Evolutionary conservation across 2,113 vertebrate species (phyloP).

Genomic region (Podiceps cristatus): DNA sequence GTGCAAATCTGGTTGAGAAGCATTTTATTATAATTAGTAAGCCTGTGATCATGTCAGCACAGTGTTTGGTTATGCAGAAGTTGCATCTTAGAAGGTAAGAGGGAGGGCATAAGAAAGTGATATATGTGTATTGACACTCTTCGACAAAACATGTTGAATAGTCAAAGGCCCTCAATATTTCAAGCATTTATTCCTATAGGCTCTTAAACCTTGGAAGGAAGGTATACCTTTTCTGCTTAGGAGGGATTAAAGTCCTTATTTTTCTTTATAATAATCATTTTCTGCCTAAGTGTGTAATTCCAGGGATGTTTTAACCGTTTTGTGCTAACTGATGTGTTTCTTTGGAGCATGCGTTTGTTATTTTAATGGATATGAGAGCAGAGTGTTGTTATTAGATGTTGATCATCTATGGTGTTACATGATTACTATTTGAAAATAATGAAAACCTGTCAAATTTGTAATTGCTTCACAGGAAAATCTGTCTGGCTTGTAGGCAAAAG

Average conservation of each 20-base stretch:
- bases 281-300: not conserved
- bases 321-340: not conserved
- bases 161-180: not conserved
- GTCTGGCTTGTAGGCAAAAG: not conserved
- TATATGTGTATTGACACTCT: not conserved
- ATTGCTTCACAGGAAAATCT: conserved; percentile 3
- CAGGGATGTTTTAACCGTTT: not conserved
- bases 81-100: not conserved
- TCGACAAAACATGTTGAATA: not conserved
- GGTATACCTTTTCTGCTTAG: not conserved
- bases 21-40: not conserved
- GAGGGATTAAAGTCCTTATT: not conserved
- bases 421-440: conserved; percentile 21
- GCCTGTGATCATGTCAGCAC: not conserved
- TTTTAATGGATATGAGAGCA: not conserved
- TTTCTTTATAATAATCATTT: not conserved
- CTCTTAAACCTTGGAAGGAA: not conserved
- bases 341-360: not conserved
- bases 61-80: not conserved
- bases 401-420: not conserved
- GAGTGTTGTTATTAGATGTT: not conserved
- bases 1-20: not conserved
- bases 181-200: not conserved
- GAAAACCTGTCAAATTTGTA: conserved; percentile 28
- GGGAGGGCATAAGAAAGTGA: not conserved